phyloP scores from a whole-genome alignment of 2,888 invertebrate genomes.

The Phymatocera aterrima region DNA sequence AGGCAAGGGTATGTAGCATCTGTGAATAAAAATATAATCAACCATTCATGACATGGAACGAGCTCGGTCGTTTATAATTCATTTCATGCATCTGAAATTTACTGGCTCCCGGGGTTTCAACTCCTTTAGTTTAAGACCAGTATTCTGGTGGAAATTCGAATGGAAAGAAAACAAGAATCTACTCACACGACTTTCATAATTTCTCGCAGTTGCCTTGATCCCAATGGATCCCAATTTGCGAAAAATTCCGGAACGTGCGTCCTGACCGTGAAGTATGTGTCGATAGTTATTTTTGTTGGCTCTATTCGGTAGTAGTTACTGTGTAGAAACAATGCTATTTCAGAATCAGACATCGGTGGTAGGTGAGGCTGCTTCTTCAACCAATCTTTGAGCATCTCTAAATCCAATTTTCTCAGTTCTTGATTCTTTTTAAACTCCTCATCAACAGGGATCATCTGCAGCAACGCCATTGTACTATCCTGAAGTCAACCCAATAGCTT shows the following conservation, averaged over 20 bases:
- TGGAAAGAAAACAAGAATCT: too few relatives aligned
- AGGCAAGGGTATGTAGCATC: too few relatives aligned
- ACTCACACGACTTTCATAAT: conserved; percentile 78
- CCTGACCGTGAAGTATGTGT: conserved; percentile 82
- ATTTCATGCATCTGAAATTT: too few relatives aligned
- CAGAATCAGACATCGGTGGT: conserved; percentile 78
- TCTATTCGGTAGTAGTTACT: conserved; percentile 83
- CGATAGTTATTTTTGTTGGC: conserved; percentile 82
- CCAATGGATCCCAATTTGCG: conserved; percentile 77
- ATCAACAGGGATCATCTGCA: conserved; percentile 66
- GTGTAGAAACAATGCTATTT: conserved; percentile 81
- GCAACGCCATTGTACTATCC: conserved; percentile 17
- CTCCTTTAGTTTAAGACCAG: too few relatives aligned
- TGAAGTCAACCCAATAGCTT: not conserved
- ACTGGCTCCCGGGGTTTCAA: too few relatives aligned
- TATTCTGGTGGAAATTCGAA: too few relatives aligned
- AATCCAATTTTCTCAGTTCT: conserved; percentile 79
- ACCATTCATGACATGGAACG: too few relatives aligned
- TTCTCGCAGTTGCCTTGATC: conserved; percentile 73
- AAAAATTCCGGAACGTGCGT: conserved; percentile 83
- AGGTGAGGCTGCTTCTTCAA: conserved; percentile 82
- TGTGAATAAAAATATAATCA: too few relatives aligned
- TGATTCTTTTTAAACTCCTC: conserved; percentile 80
- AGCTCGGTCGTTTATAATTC: too few relatives aligned
- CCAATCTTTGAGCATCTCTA: conserved; percentile 80